Evolutionary conservation across 2,888 invertebrate species (phyloP), one percentile per base, ranked within the genome.

Genomic region (Scaptomyza polygonia): DNA sequence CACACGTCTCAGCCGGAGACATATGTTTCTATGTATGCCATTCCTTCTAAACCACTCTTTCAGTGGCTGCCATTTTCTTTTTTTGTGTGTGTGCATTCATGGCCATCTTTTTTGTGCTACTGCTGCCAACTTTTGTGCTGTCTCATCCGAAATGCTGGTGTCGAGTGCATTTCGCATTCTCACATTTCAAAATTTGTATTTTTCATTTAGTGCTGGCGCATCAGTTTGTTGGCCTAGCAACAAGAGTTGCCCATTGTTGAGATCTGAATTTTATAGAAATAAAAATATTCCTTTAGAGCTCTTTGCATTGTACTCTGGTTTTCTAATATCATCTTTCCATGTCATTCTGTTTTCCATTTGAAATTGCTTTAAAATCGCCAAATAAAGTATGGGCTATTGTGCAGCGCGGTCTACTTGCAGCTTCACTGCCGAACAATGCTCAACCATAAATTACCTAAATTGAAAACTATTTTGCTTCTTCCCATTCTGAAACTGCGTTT

Each of bases 381-480:
- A 78, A 86, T 86, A 84, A 88, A 79, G 83, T 62, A 81, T 78
- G 68, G 68, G 56, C 74, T 74, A 79, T 84, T 87, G 82, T 86
- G 78, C 65, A 58, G 40, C 30, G 42, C 27, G 43, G 30, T 21
- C 43, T 32, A 42, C 67, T 57, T 40, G 63, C 67, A 72, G 53
- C 64, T 63, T 53, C 63, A 58, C 32, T 54, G 74, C 67, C 57
- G 40, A 87, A 84, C 86, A 84, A 84, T 70, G 67, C 57, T 53
- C 56, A 44, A 43, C 59, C 76, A 84, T 84, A 84, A 88, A 84
- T 88, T 84, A 83, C 76, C 81, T 67, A 86, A 85, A 88, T 88
- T 85, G 83, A 85, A 85, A 76, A 76, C 73, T 67, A 78, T 79
- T 79, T 55, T 66, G 29, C n/a, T 27, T n/a, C n/a, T 12, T 25